Evolutionary conservation across 1,140 invertebrate species (phyloP).

Genomic region (Hypsibius dujardini): DNA sequence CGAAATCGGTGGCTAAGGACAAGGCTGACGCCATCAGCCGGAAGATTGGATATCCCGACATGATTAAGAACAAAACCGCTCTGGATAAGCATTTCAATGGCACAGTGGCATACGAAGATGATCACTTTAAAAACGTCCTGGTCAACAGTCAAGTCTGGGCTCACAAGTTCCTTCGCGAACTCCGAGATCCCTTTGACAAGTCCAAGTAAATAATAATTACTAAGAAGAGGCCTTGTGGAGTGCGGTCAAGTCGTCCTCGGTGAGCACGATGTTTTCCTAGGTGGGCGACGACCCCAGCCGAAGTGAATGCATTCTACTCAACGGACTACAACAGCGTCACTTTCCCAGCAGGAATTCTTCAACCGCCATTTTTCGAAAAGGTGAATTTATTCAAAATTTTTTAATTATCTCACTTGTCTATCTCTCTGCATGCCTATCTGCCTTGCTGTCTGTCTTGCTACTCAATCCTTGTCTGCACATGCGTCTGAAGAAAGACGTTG

Average conservation of each 20-base stretch:
- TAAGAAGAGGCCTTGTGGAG: not conserved
- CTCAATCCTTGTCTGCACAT: no score
- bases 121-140: conserved; percentile 53
- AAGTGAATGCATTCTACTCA: conserved; percentile 16
- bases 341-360: conserved; percentile 74
- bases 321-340: conserved; percentile 12
- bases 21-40: conserved; percentile 25
- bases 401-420: no score
- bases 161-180: conserved; percentile 52
- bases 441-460: no score
- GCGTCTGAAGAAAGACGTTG: no score
- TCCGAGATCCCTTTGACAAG: conserved; percentile 59
- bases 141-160: conserved; percentile 54
- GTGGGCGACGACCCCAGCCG: conserved; percentile 7
- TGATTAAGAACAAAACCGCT: conserved; percentile 2
- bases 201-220: conserved; percentile 39
- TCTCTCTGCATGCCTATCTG: no score
- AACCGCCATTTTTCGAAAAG: conserved; percentile 65
- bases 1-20: conserved; percentile 24
- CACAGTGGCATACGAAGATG: conserved; percentile 27
- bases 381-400: no score
- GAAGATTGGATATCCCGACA: conserved; percentile 28
- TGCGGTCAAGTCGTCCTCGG: no score
- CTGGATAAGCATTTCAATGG: conserved; percentile 4
- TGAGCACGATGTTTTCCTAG: not conserved